Evolutionary conservation across 2,113 vertebrate species (phyloP).

Genomic region (Dascyllus trimaculatus): DNA sequence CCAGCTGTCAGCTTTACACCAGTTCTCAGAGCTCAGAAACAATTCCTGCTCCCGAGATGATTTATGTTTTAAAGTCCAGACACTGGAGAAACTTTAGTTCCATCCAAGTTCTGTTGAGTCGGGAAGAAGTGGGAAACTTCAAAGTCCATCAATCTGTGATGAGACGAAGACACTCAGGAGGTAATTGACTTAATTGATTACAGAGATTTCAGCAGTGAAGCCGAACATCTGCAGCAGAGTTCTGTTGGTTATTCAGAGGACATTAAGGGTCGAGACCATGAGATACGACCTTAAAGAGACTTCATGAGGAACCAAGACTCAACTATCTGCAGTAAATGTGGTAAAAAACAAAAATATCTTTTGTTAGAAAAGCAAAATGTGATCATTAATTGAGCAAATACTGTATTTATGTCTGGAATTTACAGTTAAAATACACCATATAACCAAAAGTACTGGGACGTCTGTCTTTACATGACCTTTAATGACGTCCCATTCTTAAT

Average conservation of each 20-base stretch:
- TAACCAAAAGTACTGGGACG: no score
- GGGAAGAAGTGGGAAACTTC: slow-evolving; percentile 53
- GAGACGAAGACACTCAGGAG: slow-evolving; percentile 48
- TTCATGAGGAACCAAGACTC: no score
- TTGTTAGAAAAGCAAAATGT: no score
- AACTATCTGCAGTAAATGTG: no score
- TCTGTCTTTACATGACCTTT: no score
- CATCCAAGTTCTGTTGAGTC: slow-evolving; percentile 32
- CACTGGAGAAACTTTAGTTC: slow-evolving; percentile 20
- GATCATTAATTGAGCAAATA: no score
- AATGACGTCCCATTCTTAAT: no score
- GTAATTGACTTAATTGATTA: slow-evolving; percentile 71
- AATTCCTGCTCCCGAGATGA: neutral
- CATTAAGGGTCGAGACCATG: no score
- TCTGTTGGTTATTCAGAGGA: slow-evolving; percentile 6
- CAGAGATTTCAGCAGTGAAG: slow-evolving; percentile 33
- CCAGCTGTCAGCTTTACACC: slow-evolving; percentile 67
- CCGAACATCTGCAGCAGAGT: slow-evolving; percentile 42
- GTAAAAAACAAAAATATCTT: no score
- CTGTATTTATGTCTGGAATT: no score
- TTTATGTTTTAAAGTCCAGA: slow-evolving; percentile 44
- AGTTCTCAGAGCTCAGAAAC: slow-evolving; percentile 7
- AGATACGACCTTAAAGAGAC: no score
- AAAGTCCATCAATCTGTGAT: slow-evolving; percentile 50
- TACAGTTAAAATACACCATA: no score